Percentiles rank a stretch among this genome's conserved stretches.
Conservation (phyloP, 2,113 vertebrate genomes). For the Neotragus moschatus region DNA sequence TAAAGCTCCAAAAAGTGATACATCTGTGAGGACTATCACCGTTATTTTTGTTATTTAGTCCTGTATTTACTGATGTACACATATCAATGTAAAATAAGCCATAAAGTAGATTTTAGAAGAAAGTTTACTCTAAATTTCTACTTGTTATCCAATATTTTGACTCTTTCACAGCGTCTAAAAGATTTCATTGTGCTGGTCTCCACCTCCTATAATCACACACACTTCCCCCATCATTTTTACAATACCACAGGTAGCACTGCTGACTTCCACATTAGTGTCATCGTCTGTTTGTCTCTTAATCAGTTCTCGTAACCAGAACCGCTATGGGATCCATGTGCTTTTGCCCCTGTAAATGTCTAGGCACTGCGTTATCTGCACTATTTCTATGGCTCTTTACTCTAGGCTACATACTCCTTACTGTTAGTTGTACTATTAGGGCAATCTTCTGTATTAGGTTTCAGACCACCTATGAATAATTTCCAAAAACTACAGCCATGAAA, state of each 20-base stretch:
- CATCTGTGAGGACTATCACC: neutral
- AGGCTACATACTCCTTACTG: neutral
- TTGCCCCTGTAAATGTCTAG: neutral
- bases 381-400: neutral
- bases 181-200: neutral
- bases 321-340: neutral
- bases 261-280: neutral
- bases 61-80: neutral
- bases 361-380: neutral
- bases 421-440: neutral
- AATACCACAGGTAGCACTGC: rapidly evolving
- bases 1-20: neutral
- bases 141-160: neutral
- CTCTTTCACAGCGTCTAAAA: neutral
- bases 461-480: neutral
- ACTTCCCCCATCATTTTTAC: neutral
- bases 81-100: neutral
- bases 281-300: neutral
- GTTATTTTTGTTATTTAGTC: neutral
- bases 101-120: neutral
- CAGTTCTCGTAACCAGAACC: neutral
- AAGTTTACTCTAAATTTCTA: neutral
- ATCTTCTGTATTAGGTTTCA: neutral
- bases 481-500: neutral
- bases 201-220: neutral